Percentiles rank a stretch among this genome's conserved stretches.
phyloP scores from a whole-genome alignment of 2,797 vertebrate species.

The Xenentodon cancila region DNA sequence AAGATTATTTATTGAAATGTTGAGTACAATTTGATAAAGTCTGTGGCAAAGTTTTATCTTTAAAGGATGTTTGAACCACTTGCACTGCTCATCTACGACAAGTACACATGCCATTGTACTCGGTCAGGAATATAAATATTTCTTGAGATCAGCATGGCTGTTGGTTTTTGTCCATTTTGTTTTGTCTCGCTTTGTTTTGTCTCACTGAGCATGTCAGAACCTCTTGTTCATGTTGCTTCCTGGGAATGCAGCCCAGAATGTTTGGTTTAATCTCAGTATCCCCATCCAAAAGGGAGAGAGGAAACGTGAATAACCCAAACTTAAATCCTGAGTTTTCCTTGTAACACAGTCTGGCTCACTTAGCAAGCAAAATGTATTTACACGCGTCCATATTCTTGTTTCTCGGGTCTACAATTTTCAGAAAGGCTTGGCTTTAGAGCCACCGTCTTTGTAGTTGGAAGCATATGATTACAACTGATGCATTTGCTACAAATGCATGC shows the following conservation, averaged over 20 bases:
- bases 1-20: not conserved
- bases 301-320: constrained; percentile 45
- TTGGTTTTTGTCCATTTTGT: constrained; percentile 20
- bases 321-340: constrained; percentile 35
- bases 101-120: constrained; percentile 12
- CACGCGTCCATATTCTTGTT: constrained; percentile 42
- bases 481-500: constrained; percentile 71
- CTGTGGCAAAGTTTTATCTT: not conserved
- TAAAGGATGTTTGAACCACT: not conserved
- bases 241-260: constrained; percentile 64
- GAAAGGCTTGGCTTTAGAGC: constrained; percentile 48
- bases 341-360: constrained; percentile 37
- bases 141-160: constrained; percentile 7
- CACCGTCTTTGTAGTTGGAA: constrained; percentile 64
- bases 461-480: constrained; percentile 79
- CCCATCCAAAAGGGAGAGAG: constrained; percentile 41
- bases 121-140: constrained; percentile 22
- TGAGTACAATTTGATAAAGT: not conserved
- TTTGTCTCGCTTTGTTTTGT: constrained; percentile 42
- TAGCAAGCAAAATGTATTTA: constrained; percentile 35
- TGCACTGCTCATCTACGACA: not conserved
- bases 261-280: constrained; percentile 65
- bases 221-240: constrained; percentile 66
- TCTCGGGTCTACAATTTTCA: constrained; percentile 75
- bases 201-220: constrained; percentile 58